Base-by-base conservation (phyloP, 2,113 vertebrate species). In the Mugil cephalus region DNA sequence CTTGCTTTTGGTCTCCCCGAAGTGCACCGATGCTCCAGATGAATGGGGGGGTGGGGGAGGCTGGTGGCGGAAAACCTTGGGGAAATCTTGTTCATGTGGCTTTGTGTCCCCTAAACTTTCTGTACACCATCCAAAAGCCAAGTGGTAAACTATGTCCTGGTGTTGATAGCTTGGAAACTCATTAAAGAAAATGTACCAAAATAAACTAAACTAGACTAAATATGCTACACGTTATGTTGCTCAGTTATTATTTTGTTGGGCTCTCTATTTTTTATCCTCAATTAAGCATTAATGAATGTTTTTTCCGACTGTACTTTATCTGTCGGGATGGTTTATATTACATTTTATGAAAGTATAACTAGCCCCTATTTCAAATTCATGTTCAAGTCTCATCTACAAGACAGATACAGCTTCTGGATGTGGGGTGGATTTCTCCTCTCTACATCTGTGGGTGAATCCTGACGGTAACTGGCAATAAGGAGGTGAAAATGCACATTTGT, bases 11-110 rank as follows among this genome's bases (percentile, higher is more conserved):
- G 85, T 84, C n/a, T n/a, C 82, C 87, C 87, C 54, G 46, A 84
- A 80, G 86, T 71, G 77, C 67, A 62, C n/a, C 46, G 21, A 79
- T 87, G 85, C 73, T 84, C 77, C 76, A 84, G 90, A 92, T 87
- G 74, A 87, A 91, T 87, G 77, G 47, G 43, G 73, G 63, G 77
- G 81, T 65, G 81, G 43, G 73, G 63, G 77, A 79, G 62, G 81
- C 79, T 82, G 74, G 74, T 53, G 79, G 72, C 46, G 73, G 69
- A 87, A 72, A 76, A 59, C 85, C 79, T 46, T 54, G 60, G 87
- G 87, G 90, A 90, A 85, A 84, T 79, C 56, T 68, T 17, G 18
- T 65, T 79, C 77, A 77, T 39, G 17, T 38, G 59, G 58, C 76
- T 87, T 85, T 77, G 85, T 86, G 82, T 70, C 59, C 65, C 47